phyloP scores from a whole-genome alignment of 2,113 vertebrate genomes.

The Percina caprodes region DNA sequence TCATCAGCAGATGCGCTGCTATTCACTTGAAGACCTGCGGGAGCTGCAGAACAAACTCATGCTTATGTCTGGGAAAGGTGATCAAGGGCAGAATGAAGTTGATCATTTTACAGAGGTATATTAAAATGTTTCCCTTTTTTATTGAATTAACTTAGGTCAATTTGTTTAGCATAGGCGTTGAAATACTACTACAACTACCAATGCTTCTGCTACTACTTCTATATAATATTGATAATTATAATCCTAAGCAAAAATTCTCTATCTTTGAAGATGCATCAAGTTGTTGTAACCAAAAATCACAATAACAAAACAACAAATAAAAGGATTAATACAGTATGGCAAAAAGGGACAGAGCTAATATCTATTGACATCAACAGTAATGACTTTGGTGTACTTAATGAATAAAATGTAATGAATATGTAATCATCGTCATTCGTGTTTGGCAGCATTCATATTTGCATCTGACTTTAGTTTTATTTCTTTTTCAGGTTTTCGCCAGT shows the following conservation, averaged over 20 bases:
- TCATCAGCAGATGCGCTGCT: slow-evolving; percentile 70
- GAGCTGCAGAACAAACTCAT: slow-evolving; percentile 97
- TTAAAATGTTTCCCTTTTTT: background rate
- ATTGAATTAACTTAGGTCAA: background rate
- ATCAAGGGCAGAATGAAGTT: slow-evolving; percentile 89
- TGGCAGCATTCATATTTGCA: background rate
- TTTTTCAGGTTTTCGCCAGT: slow-evolving; percentile 88
- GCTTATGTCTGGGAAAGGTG: slow-evolving; percentile 96
- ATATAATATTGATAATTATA: background rate
- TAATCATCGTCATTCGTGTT: background rate
- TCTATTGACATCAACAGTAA: background rate
- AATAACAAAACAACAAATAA: background rate
- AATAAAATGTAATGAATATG: background rate
- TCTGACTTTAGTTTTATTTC: slow-evolving; percentile 5
- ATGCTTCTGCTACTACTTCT: background rate
- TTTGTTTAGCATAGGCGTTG: slow-evolving; percentile 4
- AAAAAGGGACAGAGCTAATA: background rate
- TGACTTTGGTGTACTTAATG: background rate
- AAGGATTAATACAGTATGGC: background rate
- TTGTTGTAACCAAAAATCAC: background rate
- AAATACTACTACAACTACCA: background rate
- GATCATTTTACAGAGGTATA: slow-evolving; percentile 91
- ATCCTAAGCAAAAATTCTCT: background rate
- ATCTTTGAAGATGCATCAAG: background rate
- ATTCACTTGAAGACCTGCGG: slow-evolving; percentile 89